These are phyloP conservation scores for Pelodytes ibericus DNA, from an alignment of 2,797 vertebrate genomes.

Conservation along the genomic window DNA sequence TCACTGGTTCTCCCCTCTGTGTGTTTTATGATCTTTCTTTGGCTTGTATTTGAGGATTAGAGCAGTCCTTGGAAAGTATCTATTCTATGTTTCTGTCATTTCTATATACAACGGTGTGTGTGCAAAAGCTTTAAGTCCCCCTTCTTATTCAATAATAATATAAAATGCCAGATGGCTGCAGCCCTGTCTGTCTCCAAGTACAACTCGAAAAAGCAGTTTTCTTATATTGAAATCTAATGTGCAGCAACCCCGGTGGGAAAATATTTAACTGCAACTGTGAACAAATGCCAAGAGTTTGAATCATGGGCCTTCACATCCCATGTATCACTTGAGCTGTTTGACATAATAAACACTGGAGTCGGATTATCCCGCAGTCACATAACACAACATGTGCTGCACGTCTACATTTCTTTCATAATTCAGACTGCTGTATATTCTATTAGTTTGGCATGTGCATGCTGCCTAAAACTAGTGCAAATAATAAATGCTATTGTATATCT, in stretches of 20 bases:
- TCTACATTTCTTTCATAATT: conserved; percentile 6
- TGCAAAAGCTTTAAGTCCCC: too few relatives aligned
- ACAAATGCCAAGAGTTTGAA: conserved; percentile 5
- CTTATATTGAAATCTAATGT: conserved; percentile 9
- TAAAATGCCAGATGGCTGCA: not conserved
- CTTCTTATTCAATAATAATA: too few relatives aligned
- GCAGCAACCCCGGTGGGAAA: conserved; percentile 17
- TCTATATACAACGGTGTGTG: too few relatives aligned
- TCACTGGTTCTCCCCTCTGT: too few relatives aligned
- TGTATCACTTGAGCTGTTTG: conserved; percentile 23
- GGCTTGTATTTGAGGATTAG: too few relatives aligned
- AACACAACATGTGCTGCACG: conserved; percentile 2
- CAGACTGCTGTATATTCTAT: conserved; percentile 3
- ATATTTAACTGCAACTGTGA: not conserved
- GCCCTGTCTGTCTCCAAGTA: not conserved
- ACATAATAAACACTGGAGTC: not conserved
- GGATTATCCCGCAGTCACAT: conserved; percentile 5
- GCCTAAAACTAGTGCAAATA: not conserved
- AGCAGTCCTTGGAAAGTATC: too few relatives aligned
- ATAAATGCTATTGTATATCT: not conserved
- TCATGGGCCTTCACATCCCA: not conserved
- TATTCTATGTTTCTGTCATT: too few relatives aligned
- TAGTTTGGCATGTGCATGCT: conserved; percentile 12
- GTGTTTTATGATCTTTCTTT: too few relatives aligned
- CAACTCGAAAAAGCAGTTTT: conserved; percentile 9